phyloP scores from a whole-genome alignment of 2,797 vertebrate species.

The Coreius guichenoti region DNA sequence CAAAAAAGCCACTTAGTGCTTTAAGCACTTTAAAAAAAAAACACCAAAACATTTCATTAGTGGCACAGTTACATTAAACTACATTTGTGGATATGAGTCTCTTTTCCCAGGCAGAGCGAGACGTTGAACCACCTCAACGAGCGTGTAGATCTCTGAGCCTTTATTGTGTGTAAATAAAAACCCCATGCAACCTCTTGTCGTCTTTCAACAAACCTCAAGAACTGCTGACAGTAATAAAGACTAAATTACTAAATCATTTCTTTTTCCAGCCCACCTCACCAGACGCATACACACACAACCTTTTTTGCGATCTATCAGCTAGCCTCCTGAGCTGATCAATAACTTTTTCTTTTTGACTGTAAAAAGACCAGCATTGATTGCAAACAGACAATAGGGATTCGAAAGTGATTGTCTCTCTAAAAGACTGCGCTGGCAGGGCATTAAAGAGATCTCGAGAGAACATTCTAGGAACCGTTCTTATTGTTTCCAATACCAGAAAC shows the following conservation, averaged over 20 bases:
- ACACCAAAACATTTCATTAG: constrained; percentile 73
- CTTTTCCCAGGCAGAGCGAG: constrained; percentile 64
- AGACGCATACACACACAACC: constrained; percentile 16
- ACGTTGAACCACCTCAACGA: constrained; percentile 25
- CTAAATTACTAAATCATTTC: constrained; percentile 39
- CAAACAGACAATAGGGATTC: constrained; percentile 49
- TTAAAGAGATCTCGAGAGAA: constrained; percentile 53
- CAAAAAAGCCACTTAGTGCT: constrained; percentile 59
- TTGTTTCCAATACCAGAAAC: constrained; percentile 48
- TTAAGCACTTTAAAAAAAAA: constrained; percentile 73
- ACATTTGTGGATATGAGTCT: constrained; percentile 74
- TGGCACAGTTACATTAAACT: constrained; percentile 75
- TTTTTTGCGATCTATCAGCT: constrained; percentile 41
- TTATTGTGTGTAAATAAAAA: constrained; percentile 52
- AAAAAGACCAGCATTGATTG: constrained; percentile 56
- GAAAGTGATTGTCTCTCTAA: constrained; percentile 52
- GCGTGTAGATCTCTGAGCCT: constrained; percentile 22
- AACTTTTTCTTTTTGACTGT: constrained; percentile 53
- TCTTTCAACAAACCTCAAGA: constrained; percentile 39
- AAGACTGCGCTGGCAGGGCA: constrained; percentile 38
- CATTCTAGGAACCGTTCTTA: constrained; percentile 29
- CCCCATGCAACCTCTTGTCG: constrained; percentile 8
- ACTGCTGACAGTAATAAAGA: constrained; percentile 47
- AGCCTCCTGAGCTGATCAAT: constrained; percentile 53
- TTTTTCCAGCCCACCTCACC: constrained; percentile 36